Evolutionary conservation across 2,797 vertebrate species (phyloP).

Genomic region (Austrolebias charrua): DNA sequence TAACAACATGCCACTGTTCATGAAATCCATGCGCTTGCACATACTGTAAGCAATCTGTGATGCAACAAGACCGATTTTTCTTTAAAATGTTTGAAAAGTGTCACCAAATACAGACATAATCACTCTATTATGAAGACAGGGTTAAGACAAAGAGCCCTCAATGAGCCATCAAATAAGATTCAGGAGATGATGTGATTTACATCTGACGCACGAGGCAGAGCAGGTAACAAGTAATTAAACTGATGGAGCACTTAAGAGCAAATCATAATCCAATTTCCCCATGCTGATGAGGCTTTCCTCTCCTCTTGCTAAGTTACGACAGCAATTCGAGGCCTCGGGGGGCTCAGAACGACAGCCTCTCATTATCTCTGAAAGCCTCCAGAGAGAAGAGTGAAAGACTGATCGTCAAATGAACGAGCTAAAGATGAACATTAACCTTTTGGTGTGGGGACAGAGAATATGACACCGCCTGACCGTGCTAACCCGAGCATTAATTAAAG

Average conservation of each 20-base stretch:
- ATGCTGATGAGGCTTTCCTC: slow-evolving; percentile 59
- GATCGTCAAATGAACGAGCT: slow-evolving; percentile 49
- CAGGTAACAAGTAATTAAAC: slow-evolving; percentile 66
- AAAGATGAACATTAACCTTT: slow-evolving; percentile 70
- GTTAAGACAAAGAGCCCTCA: not conserved
- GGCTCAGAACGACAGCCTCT: slow-evolving; percentile 38
- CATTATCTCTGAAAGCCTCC: slow-evolving; percentile 48
- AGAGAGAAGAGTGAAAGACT: slow-evolving; percentile 25
- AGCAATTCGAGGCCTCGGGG: slow-evolving; percentile 54
- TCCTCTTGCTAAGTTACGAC: slow-evolving; percentile 58
- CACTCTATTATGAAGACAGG: too few species aligned
- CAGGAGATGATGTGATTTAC: slow-evolving; percentile 16
- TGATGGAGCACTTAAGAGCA: slow-evolving; percentile 68
- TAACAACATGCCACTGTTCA: slow-evolving; percentile 24
- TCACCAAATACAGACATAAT: not conserved
- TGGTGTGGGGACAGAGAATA: slow-evolving; percentile 19
- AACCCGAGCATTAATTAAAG: slow-evolving; percentile 54
- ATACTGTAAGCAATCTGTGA: not conserved
- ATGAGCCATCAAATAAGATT: slow-evolving; percentile 26
- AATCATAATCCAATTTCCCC: slow-evolving; percentile 75
- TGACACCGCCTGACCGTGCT: slow-evolving; percentile 34
- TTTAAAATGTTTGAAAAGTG: not conserved
- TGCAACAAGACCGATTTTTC: slow-evolving; percentile 1
- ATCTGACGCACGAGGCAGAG: slow-evolving; percentile 38
- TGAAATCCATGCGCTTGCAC: slow-evolving; percentile 19